Base-by-base conservation (phyloP, 2,888 invertebrate species). In the Agapetus fuscipes region DNA sequence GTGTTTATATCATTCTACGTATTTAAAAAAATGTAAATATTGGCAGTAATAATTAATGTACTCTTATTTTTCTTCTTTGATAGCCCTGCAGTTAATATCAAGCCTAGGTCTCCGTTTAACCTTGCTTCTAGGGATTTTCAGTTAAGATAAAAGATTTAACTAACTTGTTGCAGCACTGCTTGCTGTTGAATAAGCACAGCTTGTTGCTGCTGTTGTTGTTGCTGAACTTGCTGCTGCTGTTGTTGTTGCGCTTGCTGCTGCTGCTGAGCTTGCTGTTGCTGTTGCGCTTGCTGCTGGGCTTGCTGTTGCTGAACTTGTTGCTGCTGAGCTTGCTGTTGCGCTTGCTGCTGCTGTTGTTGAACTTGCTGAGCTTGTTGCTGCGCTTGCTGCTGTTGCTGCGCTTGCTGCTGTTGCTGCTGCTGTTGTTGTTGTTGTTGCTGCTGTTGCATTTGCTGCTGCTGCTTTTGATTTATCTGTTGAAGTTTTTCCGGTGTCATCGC, bases 401-500 rank as follows among this genome's bases (percentile, higher is more conserved):
- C 15, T 24, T 30, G 45, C 24, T 38, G 54, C 44, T 55, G 58
- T 43, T 55, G 55, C 38, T 56, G 55, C 30, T 50, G 50, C 37
- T 48, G 49, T 15, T 42, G 48, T 37, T 45, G 51, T 30, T 51
- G 51, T 27, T 50, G 51, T 17, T 61, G 60, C n/a, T 62, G 62
- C 7, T 64, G 51, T 46, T 66, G 66, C 44, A 66, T 50, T 1
- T 61, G 64, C 29, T 66, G 65, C 34, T 59, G 59, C 65, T 24
- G 70, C 68, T 48, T 69, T 56, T 11, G 62, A 56, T 2, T 60
- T 46, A 42, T 17, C 30, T 43, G 17, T 17, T 56, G 46, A 41
- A 54, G 66, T 72, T 78, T 71, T 44, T 69, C 60, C 51, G 60
- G 50, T 54, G 65, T 58, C 70, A 74, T 64, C 59, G 78, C 65